Evolutionary conservation across 92 coral and sea anemone species (phyloP), one percentile per base, ranked within the genome.

Genomic region (Actinostola sp.): DNA sequence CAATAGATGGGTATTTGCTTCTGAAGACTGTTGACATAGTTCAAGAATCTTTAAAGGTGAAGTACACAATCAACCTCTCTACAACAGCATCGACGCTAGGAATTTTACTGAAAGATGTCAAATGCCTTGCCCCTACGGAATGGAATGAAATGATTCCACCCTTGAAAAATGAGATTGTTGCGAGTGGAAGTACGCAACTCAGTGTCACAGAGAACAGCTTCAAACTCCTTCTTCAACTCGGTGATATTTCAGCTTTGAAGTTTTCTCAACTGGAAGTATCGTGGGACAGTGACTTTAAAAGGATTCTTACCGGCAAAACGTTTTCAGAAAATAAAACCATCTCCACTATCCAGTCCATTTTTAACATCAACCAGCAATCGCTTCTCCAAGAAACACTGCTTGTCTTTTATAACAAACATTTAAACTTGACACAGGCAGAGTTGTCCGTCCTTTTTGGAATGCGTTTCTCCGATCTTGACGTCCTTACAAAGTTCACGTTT

Each of bases 131-230:
- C 17, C 93, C 90, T 31, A 76, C 93, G 17, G 90, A 81, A 61
- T 89, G 94, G 94, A 61, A 60, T 31, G 90, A 89, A 61, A 60
- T 85, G 65, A 58, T 89, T 28, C 84, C 82, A 8, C 51, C 73
- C 48, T 56, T 89, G 17, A 78, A 63, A 56, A 66, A 61, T 21
- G 88, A 81, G 31, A 69, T 89, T 17, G 60, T 85, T 27, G 66
- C 51, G 57, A 77, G 82, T 63, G 95, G 88, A 11, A 70, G 67
- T 30, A 25, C 20, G 27, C 80, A 85, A 65, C 88, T 89, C 1
- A 59, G 50, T 13, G 80, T 89, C 4, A 34, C 80, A 8, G 33
- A 43, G 61, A 33, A 0, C 20, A 70, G 70, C 27, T 85, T 89
- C 41, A 57, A 68, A 16, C 19, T 13, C 44, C 73, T 89, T 1